Conservation (phyloP, 2,888 invertebrate genomes). For the Phania funesta region DNA sequence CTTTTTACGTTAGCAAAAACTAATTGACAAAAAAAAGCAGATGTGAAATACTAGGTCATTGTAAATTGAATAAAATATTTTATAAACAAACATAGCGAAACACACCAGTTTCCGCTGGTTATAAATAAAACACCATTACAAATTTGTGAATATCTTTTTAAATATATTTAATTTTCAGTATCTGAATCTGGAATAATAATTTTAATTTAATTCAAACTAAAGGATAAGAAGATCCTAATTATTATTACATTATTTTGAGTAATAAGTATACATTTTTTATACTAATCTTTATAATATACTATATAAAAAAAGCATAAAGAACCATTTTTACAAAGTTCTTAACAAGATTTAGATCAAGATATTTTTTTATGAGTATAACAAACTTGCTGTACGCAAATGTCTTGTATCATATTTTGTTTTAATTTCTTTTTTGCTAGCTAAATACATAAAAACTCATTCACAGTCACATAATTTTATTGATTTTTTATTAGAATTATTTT, state of each 20-base stretch:
- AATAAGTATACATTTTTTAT: conserved; percentile 37
- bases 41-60: too few relatives aligned
- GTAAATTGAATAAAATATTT: too few relatives aligned
- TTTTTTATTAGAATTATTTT: conserved; percentile 40
- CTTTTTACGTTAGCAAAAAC: too few relatives aligned
- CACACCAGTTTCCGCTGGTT: too few relatives aligned
- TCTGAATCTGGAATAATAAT: conserved; percentile 49
- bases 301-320: conserved; percentile 50
- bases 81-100: too few relatives aligned
- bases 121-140: conserved; percentile 29
- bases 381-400: conserved; percentile 42
- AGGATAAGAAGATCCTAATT: conserved; percentile 37
- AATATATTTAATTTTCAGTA: conserved; percentile 35
- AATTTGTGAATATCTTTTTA: conserved; percentile 42
- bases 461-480: conserved; percentile 66
- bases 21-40: too few relatives aligned
- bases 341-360: conserved; percentile 44
- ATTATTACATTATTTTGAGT: conserved; percentile 40
- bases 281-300: conserved; percentile 20
- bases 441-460: conserved; percentile 66
- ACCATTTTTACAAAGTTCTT: conserved; percentile 50
- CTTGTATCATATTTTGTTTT: conserved; percentile 15
- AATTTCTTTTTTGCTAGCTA: conserved; percentile 55
- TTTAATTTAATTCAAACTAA: conserved; percentile 42
- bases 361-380: conserved; percentile 45